Base-by-base conservation (phyloP, 2,113 vertebrate genomes). In the Megaleporinus macrocephalus region DNA sequence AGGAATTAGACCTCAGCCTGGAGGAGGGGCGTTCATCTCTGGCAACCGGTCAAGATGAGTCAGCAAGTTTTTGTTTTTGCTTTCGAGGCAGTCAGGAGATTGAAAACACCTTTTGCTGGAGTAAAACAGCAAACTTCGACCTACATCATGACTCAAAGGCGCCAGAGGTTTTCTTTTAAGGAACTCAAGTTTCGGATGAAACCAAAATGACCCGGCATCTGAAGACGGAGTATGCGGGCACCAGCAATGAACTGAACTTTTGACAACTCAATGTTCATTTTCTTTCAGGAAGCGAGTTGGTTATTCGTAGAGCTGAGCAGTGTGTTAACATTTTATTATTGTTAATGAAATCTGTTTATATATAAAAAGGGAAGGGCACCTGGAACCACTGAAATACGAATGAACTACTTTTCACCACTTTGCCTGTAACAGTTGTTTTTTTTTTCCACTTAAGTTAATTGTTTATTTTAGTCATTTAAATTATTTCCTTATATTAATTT, bases 351-450 rank as follows among this genome's bases (percentile, higher is more conserved):
- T 14, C 12, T 62, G 77, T 85, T 68, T 70, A 57, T 88, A 84
- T n/a, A n/a, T n/a, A n/a, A 87, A 93, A 93, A 92, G 88, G 91
- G 88, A 92, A 91, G 84, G 89, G 87, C 85, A 90, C 69, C 74
- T 86, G 87, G n/a, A 90, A 92, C 85, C 84, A 91, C 86, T 91
- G 88, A 87, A 87, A 81, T 88, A 51, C 29, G 36, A 80, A 65
- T 36, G 18, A 80, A 89, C 68, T 91, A 80, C 88, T 78, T n/a
- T 86, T 90, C 83, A 78, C 76, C 88, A 5, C 87, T 91, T 92
- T 44, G 5, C 84, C 78, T 76, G 86, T 86, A 87, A 87, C 61
- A 88, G 85, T 72, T 83, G 77, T 33, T 83, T 86, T 88, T 88
- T 87, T 26, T 27, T 80, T n/a, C n/a, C 9, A 82, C 53, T 73